phyloP scores from a whole-genome alignment of 2,888 invertebrate species.

The Linyphia triangularis region DNA sequence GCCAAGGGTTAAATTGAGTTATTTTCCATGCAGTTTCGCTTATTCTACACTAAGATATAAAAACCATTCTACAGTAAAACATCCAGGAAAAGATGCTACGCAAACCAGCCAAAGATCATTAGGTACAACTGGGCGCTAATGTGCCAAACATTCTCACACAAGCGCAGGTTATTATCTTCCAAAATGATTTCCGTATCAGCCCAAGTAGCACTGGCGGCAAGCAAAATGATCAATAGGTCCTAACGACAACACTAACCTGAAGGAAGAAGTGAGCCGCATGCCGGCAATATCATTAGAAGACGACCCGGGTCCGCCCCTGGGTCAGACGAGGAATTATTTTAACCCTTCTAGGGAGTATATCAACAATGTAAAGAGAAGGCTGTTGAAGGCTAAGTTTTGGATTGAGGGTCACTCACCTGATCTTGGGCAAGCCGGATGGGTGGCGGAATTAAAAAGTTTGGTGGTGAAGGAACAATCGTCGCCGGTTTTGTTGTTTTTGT shows the following conservation, averaged over 20 bases:
- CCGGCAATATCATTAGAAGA: conserved; percentile 19
- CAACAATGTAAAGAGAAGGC: conserved; percentile 27
- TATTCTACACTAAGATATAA: no score
- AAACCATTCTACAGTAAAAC: neutral
- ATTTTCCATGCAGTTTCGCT: no score
- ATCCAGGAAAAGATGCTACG: no score
- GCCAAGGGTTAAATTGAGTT: no score
- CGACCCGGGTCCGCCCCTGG: conserved; percentile 7
- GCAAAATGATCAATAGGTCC: neutral
- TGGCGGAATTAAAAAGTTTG: no score
- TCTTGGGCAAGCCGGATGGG: neutral
- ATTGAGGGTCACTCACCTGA: conserved; percentile 46
- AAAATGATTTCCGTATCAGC: neutral
- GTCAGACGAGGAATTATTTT: conserved; percentile 35
- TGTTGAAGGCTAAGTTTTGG: neutral
- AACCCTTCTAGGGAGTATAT: conserved; percentile 33
- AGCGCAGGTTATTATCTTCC: neutral
- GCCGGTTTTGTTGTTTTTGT: no score
- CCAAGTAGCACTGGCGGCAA: neutral
- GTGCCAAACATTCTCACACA: neutral
- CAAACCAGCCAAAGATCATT: neutral
- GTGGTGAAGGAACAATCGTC: no score
- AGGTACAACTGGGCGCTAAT: neutral
- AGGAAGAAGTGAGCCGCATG: conserved; percentile 11
- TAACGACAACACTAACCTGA: conserved; percentile 18